These are phyloP conservation scores for Dendropsophus ebraccatus DNA, from an alignment of 2,113 vertebrate species.

Conservation along the genomic window DNA sequence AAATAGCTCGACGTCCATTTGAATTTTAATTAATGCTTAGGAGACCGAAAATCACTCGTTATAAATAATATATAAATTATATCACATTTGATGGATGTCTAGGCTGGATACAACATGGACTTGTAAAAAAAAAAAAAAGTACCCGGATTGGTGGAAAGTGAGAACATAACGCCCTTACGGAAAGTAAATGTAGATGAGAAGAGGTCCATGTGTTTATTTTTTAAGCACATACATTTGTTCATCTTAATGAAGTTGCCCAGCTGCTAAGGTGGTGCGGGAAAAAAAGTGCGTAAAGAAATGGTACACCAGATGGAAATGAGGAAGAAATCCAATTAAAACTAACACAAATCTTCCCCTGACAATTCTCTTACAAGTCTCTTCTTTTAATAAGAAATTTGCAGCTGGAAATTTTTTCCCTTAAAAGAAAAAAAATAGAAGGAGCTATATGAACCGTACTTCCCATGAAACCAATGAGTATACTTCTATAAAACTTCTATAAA, in stretches of 20 bases:
- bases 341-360: slow-evolving; percentile 35
- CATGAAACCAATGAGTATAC: not conserved
- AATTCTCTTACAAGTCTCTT: slow-evolving; percentile 28
- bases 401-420: not conserved
- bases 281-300: not conserved
- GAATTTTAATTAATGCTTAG: slow-evolving; percentile 59
- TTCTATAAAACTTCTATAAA: not conserved
- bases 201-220: slow-evolving; percentile 42
- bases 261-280: slow-evolving; percentile 41
- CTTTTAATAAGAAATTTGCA: slow-evolving; percentile 19
- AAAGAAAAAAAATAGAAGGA: not conserved
- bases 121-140: slow-evolving; percentile 20
- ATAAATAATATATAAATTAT: slow-evolving; percentile 57
- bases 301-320: slow-evolving; percentile 41
- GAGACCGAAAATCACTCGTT: slow-evolving; percentile 50
- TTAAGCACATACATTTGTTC: slow-evolving; percentile 33
- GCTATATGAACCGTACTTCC: not conserved
- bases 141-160: slow-evolving; percentile 18
- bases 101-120: not conserved
- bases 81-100: slow-evolving; percentile 18
- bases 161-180: not conserved
- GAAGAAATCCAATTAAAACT: slow-evolving; percentile 46
- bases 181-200: slow-evolving; percentile 43
- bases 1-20: slow-evolving; percentile 44
- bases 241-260: slow-evolving; percentile 46